These are phyloP conservation scores for Panurus biarmicus DNA, from an alignment of 2,113 vertebrate species.

Conservation along the genomic window DNA sequence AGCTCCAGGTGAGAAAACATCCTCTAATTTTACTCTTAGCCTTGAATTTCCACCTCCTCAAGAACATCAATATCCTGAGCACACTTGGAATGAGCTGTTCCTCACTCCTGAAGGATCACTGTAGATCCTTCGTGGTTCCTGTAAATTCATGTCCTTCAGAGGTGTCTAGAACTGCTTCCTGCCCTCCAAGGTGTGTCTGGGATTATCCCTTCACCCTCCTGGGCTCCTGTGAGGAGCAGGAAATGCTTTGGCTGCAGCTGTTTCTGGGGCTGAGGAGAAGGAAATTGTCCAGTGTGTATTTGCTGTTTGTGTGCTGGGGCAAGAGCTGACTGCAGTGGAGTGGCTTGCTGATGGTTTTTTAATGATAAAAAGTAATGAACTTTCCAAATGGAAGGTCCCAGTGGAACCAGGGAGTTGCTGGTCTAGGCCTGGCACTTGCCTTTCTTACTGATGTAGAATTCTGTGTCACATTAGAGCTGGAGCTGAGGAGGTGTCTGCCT, in stretches of 20 bases:
- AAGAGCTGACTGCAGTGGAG: background rate
- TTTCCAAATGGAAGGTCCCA: background rate
- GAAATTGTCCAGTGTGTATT: fast-evolving
- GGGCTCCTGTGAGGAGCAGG: background rate
- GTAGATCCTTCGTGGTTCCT: background rate
- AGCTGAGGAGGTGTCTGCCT: background rate
- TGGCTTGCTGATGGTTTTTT: background rate
- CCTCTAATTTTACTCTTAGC: background rate
- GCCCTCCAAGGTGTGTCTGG: background rate
- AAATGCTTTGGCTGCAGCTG: background rate
- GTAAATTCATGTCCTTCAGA: background rate
- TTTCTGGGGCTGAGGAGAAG: background rate
- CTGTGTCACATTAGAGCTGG: background rate
- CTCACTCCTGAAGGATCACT: background rate
- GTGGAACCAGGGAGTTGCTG: background rate
- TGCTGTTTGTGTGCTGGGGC: background rate
- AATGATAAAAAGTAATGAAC: background rate
- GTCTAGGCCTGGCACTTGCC: background rate
- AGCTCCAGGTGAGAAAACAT: slow-evolving; percentile 80
- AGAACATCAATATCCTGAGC: background rate
- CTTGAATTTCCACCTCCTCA: background rate
- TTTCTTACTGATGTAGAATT: background rate
- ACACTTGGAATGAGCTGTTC: background rate
- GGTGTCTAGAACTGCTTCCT: background rate
- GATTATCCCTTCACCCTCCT: background rate